A percentile compares a stretch with the other conserved stretches of the same genome.
These are phyloP conservation scores for Nannoperca obscura DNA, from an alignment of 2,797 vertebrate genomes.

Conservation along the genomic window DNA sequence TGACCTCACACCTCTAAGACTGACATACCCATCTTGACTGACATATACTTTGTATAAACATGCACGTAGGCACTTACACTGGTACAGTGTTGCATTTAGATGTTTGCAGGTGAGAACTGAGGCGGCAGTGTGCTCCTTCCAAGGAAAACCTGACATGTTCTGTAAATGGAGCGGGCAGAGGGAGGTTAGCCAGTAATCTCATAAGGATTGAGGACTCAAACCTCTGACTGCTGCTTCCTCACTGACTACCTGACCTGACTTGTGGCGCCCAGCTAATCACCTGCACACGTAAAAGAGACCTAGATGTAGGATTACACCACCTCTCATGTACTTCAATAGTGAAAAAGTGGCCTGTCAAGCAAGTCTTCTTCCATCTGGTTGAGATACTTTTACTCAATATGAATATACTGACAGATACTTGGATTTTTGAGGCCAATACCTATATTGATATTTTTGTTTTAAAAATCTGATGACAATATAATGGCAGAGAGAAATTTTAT, in stretches of 20 bases:
- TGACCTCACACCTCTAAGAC: constrained; percentile 51
- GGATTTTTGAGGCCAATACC: background rate
- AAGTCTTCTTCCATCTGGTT: background rate
- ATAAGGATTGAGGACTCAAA: constrained; percentile 70
- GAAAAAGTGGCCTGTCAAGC: constrained; percentile 15
- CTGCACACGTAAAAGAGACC: constrained; percentile 31
- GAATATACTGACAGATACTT: background rate
- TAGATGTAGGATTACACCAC: constrained; percentile 46
- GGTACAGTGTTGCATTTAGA: constrained; percentile 68
- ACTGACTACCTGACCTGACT: constrained; percentile 45
- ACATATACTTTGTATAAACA: constrained; percentile 54
- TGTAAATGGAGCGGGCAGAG: constrained; percentile 71
- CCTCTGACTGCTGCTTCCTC: constrained; percentile 65
- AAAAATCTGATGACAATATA: too few species aligned
- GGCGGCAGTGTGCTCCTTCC: constrained; percentile 74
- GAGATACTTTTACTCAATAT: background rate
- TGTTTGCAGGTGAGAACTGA: constrained; percentile 72
- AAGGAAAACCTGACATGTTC: constrained; percentile 70
- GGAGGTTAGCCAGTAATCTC: constrained; percentile 80
- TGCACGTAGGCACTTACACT: constrained; percentile 58
- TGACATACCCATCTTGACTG: constrained; percentile 48
- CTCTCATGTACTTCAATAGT: constrained; percentile 7
- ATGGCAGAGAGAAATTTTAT: too few species aligned
- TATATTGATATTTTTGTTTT: background rate
- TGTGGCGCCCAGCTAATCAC: constrained; percentile 67